phyloP scores from a whole-genome alignment of 2,888 invertebrate genomes.

The Scrobipalpa atriplicella region DNA sequence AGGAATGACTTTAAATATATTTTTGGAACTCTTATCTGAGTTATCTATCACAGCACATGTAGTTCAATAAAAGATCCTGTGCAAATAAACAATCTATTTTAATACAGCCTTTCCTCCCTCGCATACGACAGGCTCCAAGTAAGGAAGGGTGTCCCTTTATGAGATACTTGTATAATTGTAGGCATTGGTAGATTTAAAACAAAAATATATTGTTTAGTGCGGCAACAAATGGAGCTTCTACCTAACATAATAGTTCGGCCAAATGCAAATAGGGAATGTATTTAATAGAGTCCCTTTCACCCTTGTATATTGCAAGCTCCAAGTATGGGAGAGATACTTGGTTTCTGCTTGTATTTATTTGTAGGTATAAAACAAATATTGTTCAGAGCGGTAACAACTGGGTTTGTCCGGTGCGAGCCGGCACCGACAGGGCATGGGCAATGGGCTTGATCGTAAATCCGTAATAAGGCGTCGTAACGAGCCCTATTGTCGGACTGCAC shows the following conservation, averaged over 20 bases:
- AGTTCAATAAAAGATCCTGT: too few species aligned
- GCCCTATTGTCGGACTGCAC: slow-evolving; percentile 50
- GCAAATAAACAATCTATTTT: too few species aligned
- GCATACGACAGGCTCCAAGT: background rate
- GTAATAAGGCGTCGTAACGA: slow-evolving; percentile 57
- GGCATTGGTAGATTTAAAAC: background rate
- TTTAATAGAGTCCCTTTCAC: too few species aligned
- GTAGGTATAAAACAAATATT: slow-evolving; percentile 46
- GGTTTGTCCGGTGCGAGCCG: slow-evolving; percentile 52
- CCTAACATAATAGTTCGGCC: too few species aligned
- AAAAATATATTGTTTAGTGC: background rate
- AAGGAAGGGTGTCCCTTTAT: background rate
- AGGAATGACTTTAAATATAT: too few species aligned
- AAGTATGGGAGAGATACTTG: background rate
- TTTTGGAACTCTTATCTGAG: too few species aligned
- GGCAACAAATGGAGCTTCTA: too few species aligned
- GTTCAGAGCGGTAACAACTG: slow-evolving; percentile 56
- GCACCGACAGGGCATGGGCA: too few species aligned
- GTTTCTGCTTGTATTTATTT: background rate
- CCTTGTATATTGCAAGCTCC: background rate
- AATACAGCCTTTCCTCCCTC: too few species aligned
- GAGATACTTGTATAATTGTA: background rate
- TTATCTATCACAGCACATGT: too few species aligned
- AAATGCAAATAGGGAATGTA: too few species aligned
- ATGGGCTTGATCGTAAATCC: slow-evolving; percentile 59